These are phyloP conservation scores for Erebia epiphron DNA, from an alignment of 2,888 invertebrate species.

Conservation along the genomic window DNA sequence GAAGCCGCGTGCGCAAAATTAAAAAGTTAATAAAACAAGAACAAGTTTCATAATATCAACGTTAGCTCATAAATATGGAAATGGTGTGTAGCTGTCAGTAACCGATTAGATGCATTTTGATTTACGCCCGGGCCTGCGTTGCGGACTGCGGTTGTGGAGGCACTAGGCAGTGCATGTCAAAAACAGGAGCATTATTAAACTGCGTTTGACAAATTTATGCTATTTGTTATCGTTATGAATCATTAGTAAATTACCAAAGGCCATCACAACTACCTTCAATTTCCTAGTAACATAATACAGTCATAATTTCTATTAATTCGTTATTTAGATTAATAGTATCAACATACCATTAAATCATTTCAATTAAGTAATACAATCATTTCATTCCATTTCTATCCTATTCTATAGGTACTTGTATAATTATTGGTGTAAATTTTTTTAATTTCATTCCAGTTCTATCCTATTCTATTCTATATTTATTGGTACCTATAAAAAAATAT, in stretches of 20 bases:
- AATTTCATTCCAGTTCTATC: too few species aligned
- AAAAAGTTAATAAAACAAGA: neutral
- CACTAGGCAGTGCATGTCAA: slow-evolving; percentile 55
- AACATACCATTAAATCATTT: neutral
- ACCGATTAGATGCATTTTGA: slow-evolving; percentile 50
- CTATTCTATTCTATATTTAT: too few species aligned
- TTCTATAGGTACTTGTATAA: too few species aligned
- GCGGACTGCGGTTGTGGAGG: slow-evolving; percentile 41
- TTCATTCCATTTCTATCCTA: too few species aligned
- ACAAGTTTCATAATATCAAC: slow-evolving; percentile 7
- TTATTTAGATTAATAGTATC: neutral
- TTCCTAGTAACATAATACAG: neutral
- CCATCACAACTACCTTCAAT: neutral
- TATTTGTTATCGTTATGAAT: slow-evolving; percentile 11
- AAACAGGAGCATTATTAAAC: slow-evolving; percentile 54
- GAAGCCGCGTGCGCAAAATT: neutral
- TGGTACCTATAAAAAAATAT: too few species aligned
- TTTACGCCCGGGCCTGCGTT: slow-evolving; percentile 48
- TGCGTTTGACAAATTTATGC: slow-evolving; percentile 52
- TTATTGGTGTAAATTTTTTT: too few species aligned
- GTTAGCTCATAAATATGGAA: slow-evolving; percentile 33
- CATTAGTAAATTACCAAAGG: neutral
- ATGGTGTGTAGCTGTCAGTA: slow-evolving; percentile 36
- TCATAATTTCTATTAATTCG: neutral
- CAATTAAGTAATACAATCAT: too few species aligned